Conservation (phyloP, 2,113 vertebrate species). For the Octodon degus region DNA sequence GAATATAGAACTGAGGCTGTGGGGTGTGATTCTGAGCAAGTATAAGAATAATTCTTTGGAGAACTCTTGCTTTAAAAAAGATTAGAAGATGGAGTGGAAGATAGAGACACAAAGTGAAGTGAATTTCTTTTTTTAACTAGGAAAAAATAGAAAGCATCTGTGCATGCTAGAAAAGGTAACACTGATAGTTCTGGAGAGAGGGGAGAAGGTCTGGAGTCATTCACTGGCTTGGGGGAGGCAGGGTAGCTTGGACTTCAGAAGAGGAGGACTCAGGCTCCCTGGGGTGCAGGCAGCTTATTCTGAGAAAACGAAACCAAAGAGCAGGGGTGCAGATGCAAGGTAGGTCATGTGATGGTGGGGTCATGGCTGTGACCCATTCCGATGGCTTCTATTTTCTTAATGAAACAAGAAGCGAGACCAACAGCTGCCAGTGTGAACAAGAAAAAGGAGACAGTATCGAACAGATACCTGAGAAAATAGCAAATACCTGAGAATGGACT, state of each 20-base stretch:
- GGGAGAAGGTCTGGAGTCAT: not conserved
- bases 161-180: not conserved
- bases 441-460: not conserved
- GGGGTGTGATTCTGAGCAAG: not conserved
- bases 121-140: not conserved
- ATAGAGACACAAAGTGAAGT: not conserved
- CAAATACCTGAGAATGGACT: not conserved
- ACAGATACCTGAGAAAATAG: not conserved
- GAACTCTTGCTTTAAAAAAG: not conserved
- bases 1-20: not conserved
- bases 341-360: rapidly evolving
- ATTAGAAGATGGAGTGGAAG: not conserved
- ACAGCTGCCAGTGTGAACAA: not conserved
- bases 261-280: not conserved
- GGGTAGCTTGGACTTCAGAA: rapidly evolving
- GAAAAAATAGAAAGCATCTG: not conserved
- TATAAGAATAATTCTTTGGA: not conserved
- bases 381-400: slow-evolving; percentile 22
- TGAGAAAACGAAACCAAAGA: slow-evolving; percentile 6
- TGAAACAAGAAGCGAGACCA: not conserved
- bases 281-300: not conserved
- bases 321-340: not conserved
- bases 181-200: not conserved
- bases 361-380: not conserved
- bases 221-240: not conserved